Base-by-base conservation (phyloP, 2,888 invertebrate species). In the Palloptera scutellata region DNA sequence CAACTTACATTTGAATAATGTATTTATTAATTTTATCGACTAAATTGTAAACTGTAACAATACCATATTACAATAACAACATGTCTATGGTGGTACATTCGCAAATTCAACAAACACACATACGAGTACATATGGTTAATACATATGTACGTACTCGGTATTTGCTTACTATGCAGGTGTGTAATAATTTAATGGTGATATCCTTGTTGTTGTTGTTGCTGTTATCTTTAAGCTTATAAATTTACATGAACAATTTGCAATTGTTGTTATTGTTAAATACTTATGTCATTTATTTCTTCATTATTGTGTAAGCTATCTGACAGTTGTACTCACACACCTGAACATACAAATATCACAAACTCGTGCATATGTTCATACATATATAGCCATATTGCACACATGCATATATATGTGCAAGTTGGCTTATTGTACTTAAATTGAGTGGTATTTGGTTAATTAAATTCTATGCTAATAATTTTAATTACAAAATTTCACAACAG, bases 11-110 rank as follows among this genome's bases (percentile, higher is more conserved):
- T 4, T 48, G 48, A 12, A 48, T 15, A 48, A 48, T 64, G 72
- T 67, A 70, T 68, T 74, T 75, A 76, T 72, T 76, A 73, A 76
- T 76, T 76, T 75, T 75, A 76, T 74, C 72, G 68, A 74, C 72
- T 70, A 70, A 76, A 76, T 73, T 75, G 74, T 70, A 74, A n/a
- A 75, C 68, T 71, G 75, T 73, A 71, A 71, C 76, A 73, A 73
- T 71, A 52, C 51, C 42, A 61, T 55, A 60, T 41, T 60, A 63
- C 53, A 51, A 67, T 20, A 60, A 62, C 62, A 61, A 60, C 41
- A 41, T 20, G n/a, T 53, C 1, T 15, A 42, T n/a, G n/a, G n/a
- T n/a, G 17, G 9, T 45, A 30, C 48, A 53, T 43, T n/a, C 54
- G 55, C 17, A 40, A 55, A 30, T 6, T 4, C 30, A 30, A 30